Evolutionary conservation across 2,797 vertebrate species (phyloP).

Genomic region (Sebastes steindachneri): DNA sequence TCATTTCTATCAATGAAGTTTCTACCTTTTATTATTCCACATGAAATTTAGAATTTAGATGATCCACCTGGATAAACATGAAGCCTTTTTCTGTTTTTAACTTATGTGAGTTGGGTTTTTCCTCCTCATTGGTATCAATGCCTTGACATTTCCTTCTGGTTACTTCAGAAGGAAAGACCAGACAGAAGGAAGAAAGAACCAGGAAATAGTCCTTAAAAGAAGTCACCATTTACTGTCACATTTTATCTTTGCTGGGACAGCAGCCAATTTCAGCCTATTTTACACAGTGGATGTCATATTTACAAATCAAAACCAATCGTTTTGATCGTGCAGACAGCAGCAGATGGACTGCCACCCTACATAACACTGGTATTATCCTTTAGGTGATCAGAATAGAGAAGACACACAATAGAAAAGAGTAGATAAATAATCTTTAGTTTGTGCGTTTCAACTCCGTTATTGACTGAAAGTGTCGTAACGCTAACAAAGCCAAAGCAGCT

Average conservation of each 20-base stretch:
- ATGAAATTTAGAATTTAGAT: background rate
- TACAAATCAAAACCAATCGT: background rate
- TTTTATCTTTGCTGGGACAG: background rate
- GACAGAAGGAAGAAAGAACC: background rate
- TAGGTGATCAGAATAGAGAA: conserved; percentile 15
- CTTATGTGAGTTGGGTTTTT: background rate
- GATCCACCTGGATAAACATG: background rate
- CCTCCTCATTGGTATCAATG: background rate
- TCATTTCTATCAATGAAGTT: background rate
- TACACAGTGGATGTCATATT: background rate
- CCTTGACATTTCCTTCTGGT: conserved; percentile 3
- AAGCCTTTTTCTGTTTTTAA: background rate
- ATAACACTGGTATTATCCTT: conserved; percentile 51
- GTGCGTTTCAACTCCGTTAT: conserved; percentile 32
- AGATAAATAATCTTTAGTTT: conserved; percentile 27
- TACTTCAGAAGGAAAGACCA: conserved; percentile 15
- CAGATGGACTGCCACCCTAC: background rate
- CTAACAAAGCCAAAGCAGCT: background rate
- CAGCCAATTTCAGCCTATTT: background rate
- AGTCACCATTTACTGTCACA: background rate
- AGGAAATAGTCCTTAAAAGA: conserved; percentile 14
- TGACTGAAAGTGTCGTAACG: conserved; percentile 14
- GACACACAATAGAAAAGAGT: conserved; percentile 2
- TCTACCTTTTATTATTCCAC: background rate
- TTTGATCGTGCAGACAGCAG: background rate